Evolutionary conservation across 2,888 invertebrate species (phyloP).

Genomic region (Eupsilia transversa): DNA sequence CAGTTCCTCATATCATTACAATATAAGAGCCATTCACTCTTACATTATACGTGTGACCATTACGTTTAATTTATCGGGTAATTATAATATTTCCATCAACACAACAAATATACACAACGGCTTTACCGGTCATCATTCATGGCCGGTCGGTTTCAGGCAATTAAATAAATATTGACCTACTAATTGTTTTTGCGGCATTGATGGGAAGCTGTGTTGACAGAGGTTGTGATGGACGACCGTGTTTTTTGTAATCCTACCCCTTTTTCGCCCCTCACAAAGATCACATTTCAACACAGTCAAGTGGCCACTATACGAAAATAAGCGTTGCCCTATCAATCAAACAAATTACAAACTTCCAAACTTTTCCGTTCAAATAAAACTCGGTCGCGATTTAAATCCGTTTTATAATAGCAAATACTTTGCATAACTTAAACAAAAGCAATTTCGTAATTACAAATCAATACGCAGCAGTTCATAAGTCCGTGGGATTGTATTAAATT

Average conservation of each 20-base stretch:
- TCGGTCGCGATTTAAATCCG: slow-evolving; percentile 72
- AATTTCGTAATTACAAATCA: slow-evolving; percentile 82
- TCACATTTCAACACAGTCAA: slow-evolving; percentile 77
- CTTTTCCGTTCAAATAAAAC: slow-evolving; percentile 71
- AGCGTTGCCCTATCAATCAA: slow-evolving; percentile 69
- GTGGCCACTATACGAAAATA: slow-evolving; percentile 62
- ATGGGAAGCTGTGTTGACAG: slow-evolving; percentile 86
- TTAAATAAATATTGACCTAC: slow-evolving; percentile 89
- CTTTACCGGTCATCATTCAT: slow-evolving; percentile 80
- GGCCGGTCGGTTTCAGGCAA: slow-evolving; percentile 78
- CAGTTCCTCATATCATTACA: slow-evolving; percentile 22
- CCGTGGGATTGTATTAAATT: slow-evolving; percentile 75
- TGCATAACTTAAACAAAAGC: slow-evolving; percentile 78
- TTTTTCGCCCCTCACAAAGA: slow-evolving; percentile 75
- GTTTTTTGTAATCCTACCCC: slow-evolving; percentile 84
- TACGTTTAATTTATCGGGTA: slow-evolving; percentile 50
- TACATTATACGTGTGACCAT: slow-evolving; percentile 32
- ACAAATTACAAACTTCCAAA: slow-evolving; percentile 69
- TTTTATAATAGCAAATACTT: slow-evolving; percentile 80
- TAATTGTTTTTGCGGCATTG: slow-evolving; percentile 89
- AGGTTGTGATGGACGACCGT: slow-evolving; percentile 86
- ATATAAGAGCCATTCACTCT: slow-evolving; percentile 8
- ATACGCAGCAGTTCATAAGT: slow-evolving; percentile 78
- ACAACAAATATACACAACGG: slow-evolving; percentile 66
- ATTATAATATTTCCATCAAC: slow-evolving; percentile 58